Evolutionary conservation across 2,797 vertebrate genomes (phyloP), one percentile per base, ranked within the genome.

Genomic region (Cephalopachus bancanus): DNA sequence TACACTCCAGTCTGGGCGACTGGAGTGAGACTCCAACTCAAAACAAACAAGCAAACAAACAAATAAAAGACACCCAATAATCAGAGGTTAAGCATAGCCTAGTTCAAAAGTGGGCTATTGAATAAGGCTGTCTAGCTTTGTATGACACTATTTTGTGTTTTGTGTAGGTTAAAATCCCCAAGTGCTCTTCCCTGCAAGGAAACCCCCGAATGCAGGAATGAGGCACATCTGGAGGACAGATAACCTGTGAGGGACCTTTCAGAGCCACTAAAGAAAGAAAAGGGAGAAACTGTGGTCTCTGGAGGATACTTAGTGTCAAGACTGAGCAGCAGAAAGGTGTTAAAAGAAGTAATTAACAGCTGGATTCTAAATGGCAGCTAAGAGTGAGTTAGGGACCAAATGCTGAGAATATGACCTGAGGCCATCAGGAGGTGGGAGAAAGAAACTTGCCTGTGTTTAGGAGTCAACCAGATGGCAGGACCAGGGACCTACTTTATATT

Each of bases 331-430:
- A 33, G 37, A n/a, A 67, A 74, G 49, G 91, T 87, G 55, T 57
- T 62, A 57, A 51, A 89, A 37, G 90, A 89, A 51, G 85, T 51
- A 28, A 71, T 83, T 71, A 94, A 57, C 79, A 91, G 60, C 75
- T 28, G 3, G 7, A 15, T 87, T 71, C 79, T 37, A 59, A 87
- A 67, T 15, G 83, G 81, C 69, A n/a, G 59, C 89, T 44, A 6
- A 62, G 87, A 24, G 12, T n/a, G 59, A 81, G 89, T n/a, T 86
- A 62, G 24, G 88, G 75, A 19, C 96, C 96, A 87, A 85, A 94
- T 49, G 84, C 51, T 10, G 49, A 67, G 28, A 59, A 78, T 26
- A 14, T 10, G 72, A 57, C 91, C 79, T 49, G 53, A 87, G 96
- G 85, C 83, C 86, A 20, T 88, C 85, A 4, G 49, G 33, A 86